Evolutionary conservation across 30 jellyfish, hydroid and myxozoan genomes (phyloP), one percentile per base, ranked within the genome.

Genomic region (Turritopsis dohrnii): DNA sequence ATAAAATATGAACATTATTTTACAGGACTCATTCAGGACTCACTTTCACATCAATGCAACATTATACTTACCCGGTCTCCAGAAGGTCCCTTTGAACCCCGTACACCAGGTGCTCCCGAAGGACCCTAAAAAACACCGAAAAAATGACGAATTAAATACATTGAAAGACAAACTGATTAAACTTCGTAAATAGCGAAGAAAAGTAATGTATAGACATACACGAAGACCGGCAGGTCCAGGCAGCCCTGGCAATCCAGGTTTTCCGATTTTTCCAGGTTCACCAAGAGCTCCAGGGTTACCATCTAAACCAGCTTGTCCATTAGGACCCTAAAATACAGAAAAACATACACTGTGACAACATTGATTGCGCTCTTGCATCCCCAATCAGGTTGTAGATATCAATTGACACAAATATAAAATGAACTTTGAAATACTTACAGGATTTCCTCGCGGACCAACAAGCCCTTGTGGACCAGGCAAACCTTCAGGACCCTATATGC

Each of bases 251-350:
- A 72, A 29, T 20, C 92, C 92, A 24, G 88, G 30, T 54, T 65
- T 85, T 54, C 97, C 97, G 76, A 82, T 82, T 53, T 80, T 88
- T 19, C 97, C 97, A 74, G 41, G 20, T 26, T 74, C 83, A 74
- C 83, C 83, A 24, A 29, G 92, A 21, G 97, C 85, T 74, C 97
- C 97, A 30, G 89, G 95, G 52, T 91, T 83, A 20, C 97, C 97
- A 79, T 84, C 95, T 66, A 80, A 82, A 28, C 97, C 97, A 0
- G 97, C 54, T 74, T 85, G 71, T 66, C 97, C 97, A 85, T 84
- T 72, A 17, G 97, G 91, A 73, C 98, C 98, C 89, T 90, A 53
- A 21, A 20, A 54, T 1, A 75, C 84, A 28, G 87, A 41, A 71
- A 30, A 27, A 53, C 16, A 7, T 27, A 13, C 1, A 54, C 28